These are phyloP conservation scores for Tetramorium bicarinatum DNA, from an alignment of 2,888 invertebrate genomes.

Conservation along the genomic window DNA sequence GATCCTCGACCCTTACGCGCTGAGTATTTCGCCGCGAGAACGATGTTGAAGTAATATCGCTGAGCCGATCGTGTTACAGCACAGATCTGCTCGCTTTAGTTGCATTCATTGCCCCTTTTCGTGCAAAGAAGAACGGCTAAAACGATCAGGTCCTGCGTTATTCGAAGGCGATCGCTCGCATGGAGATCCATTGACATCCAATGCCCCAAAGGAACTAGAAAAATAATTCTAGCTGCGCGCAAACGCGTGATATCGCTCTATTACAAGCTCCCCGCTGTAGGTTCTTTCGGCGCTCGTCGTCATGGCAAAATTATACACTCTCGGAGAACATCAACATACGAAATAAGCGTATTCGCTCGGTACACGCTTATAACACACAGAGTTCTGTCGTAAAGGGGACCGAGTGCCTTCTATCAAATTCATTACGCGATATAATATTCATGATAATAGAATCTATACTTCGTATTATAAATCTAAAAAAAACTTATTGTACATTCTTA, in stretches of 20 bases:
- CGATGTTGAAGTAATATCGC: constrained; percentile 42
- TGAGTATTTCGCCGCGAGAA: constrained; percentile 84
- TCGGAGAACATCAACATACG: constrained; percentile 83
- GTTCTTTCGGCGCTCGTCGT: constrained; percentile 73
- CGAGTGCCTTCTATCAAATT: constrained; percentile 83
- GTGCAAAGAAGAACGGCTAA: constrained; percentile 6
- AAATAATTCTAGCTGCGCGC: constrained; percentile 12
- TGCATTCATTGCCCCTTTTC: neutral
- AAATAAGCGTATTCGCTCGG: constrained; percentile 79
- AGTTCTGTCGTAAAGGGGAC: constrained; percentile 86
- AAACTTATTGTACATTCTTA: constrained; percentile 81
- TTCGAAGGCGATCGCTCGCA: constrained; percentile 27
- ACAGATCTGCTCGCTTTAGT: constrained; percentile 36
- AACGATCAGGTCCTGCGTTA: constrained; percentile 16
- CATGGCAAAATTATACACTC: constrained; percentile 83
- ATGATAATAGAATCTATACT: constrained; percentile 78
- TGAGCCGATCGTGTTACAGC: constrained; percentile 25
- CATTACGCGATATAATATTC: constrained; percentile 77
- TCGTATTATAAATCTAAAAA: constrained; percentile 76
- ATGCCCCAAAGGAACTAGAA: constrained; percentile 33
- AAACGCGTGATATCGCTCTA: constrained; percentile 9
- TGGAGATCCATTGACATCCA: constrained; percentile 21
- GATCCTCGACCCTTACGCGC: constrained; percentile 86
- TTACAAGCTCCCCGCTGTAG: neutral
- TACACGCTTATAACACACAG: constrained; percentile 82